Evolutionary conservation across 2,113 vertebrate species (phyloP).

Genomic region (Cygnus buccinator): DNA sequence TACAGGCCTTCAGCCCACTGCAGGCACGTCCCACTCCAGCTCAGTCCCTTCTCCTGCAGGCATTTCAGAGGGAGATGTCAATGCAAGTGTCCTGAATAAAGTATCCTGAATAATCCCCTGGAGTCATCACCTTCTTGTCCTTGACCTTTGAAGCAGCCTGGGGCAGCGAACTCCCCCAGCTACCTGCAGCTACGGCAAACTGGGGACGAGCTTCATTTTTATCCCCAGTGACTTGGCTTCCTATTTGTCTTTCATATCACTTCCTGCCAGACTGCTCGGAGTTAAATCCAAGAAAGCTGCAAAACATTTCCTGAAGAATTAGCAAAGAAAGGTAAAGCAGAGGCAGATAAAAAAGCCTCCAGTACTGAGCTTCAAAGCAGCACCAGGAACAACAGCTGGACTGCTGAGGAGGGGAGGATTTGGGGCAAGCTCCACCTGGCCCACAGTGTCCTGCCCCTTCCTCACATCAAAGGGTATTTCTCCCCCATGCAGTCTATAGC

Average conservation of each 20-base stretch:
- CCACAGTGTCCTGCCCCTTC: background rate
- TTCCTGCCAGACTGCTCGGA: background rate
- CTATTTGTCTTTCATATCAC: background rate
- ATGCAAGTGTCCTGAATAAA: background rate
- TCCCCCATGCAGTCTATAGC: background rate
- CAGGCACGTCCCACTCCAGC: background rate
- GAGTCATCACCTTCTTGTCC: background rate
- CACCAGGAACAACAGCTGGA: rapidly evolving
- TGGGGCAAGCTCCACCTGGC: background rate
- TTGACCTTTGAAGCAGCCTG: background rate
- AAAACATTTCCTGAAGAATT: background rate
- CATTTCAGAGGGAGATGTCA: background rate
- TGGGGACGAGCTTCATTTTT: background rate
- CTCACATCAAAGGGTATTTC: background rate
- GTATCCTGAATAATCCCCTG: background rate
- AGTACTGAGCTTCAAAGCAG: background rate
- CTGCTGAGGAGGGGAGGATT: background rate
- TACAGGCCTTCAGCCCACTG: background rate
- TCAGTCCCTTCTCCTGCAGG: background rate
- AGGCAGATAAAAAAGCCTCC: background rate
- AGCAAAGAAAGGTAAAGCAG: background rate
- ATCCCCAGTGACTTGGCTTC: background rate
- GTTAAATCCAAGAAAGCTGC: background rate
- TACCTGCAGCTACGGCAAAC: background rate
- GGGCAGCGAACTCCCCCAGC: background rate